Conservation (phyloP, 2,797 vertebrate genomes). For the Nyctalus aviator region DNA sequence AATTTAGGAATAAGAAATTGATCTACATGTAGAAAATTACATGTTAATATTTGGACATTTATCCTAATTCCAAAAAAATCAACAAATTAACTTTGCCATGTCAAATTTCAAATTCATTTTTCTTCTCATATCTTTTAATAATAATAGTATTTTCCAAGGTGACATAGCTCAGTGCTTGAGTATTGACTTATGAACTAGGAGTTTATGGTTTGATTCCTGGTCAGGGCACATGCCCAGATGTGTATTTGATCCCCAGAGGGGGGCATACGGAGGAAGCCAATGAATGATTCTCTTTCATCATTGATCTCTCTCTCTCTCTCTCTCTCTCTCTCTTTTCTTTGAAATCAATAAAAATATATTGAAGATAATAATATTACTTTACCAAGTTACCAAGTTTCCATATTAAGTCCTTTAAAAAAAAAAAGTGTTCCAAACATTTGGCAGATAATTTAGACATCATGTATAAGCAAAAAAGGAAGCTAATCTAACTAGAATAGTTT, state of each 20-base stretch:
- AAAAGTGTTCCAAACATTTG: background rate
- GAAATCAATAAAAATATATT: too few species aligned
- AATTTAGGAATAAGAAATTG: constrained; percentile 59
- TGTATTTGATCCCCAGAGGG: too few species aligned
- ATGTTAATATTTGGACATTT: constrained; percentile 51
- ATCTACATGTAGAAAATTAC: constrained; percentile 17
- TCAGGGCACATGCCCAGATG: too few species aligned
- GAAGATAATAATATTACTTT: constrained; percentile 41
- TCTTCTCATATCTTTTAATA: constrained; percentile 18
- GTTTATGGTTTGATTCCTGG: too few species aligned
- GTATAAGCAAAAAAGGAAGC: background rate
- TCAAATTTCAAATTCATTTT: constrained; percentile 61
- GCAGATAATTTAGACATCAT: background rate
- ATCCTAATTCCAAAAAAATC: constrained; percentile 59
- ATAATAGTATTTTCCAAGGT: constrained; percentile 8
- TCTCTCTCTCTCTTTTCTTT: too few species aligned
- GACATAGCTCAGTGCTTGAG: too few species aligned
- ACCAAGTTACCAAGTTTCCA: background rate
- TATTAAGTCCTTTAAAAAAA: background rate
- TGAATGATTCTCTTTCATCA: too few species aligned
- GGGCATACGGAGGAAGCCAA: too few species aligned
- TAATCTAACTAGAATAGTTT: background rate
- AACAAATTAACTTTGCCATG: constrained; percentile 52
- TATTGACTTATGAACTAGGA: too few species aligned
- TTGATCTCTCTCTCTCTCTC: too few species aligned